Percentiles rank a stretch among this genome's conserved stretches.
These are phyloP conservation scores for Falco naumanni DNA, from an alignment of 2,797 vertebrate species.

Conservation along the genomic window DNA sequence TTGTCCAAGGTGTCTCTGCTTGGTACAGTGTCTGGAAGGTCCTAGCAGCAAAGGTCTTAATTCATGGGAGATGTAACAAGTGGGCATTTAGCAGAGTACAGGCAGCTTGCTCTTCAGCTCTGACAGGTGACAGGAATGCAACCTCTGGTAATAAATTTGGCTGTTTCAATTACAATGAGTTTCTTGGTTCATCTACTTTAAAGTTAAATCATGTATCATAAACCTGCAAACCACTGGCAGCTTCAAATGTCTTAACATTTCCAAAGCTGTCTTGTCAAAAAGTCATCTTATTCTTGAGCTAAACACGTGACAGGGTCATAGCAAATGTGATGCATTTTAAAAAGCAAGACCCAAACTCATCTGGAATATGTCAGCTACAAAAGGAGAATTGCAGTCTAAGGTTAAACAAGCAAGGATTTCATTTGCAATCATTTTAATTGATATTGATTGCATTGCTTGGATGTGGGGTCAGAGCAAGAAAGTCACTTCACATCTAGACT, in stretches of 20 bases:
- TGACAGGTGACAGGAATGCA: background rate
- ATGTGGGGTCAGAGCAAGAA: constrained; percentile 11
- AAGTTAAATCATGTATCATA: constrained; percentile 41
- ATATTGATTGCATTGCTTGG: constrained; percentile 34
- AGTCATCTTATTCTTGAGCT: constrained; percentile 32
- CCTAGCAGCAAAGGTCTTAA: background rate
- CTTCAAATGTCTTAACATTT: constrained; percentile 52
- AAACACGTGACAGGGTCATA: constrained; percentile 12
- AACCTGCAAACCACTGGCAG: background rate
- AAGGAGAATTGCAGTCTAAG: constrained; percentile 54
- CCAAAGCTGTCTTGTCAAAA: constrained; percentile 39
- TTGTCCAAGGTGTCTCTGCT: background rate
- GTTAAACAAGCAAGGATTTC: constrained; percentile 61
- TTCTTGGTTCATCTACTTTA: constrained; percentile 51
- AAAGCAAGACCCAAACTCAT: constrained; percentile 6
- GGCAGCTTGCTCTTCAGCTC: background rate
- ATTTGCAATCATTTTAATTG: constrained; percentile 66
- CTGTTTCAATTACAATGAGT: constrained; percentile 31
- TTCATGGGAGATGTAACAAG: background rate
- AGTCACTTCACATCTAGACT: background rate
- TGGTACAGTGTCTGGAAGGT: background rate
- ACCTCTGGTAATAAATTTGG: constrained; percentile 43
- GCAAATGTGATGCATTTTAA: constrained; percentile 1
- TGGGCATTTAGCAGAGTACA: background rate
- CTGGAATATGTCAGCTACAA: constrained; percentile 37